Evolutionary conservation across 92 coral and sea anemone genomes (phyloP), one percentile per base, ranked within the genome.

Genomic region (Siderastrea siderea): DNA sequence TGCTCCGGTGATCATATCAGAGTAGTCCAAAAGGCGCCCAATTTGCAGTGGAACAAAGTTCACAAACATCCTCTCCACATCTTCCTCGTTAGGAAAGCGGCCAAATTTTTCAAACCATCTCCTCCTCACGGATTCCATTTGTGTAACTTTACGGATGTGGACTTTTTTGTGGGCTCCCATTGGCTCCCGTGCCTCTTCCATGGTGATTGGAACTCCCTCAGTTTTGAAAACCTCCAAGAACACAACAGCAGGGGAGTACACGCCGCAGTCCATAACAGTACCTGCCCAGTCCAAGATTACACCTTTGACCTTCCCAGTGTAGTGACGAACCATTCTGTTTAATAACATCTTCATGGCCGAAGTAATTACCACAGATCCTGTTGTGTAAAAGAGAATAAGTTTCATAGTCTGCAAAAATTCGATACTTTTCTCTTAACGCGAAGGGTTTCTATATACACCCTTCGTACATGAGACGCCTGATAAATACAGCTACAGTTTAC

Each of bases 101-200:
- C 99, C 98, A 86, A 92, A 92, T 78, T 95, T 94, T 7, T 94
- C 99, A 83, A 90, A 85, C 99, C 99, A 97, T 58, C 97, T 84
- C 71, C 86, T 92, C 47, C 99, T 93, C 9, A 97, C 98, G 16
- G 98, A 65, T 5, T 96, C 99, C 60, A 90, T 87, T 47, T 96
- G 85, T 48, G 99, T 97, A 79, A 97, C 73, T 63, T 70, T 94
- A 11, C 94, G 89, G 46, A 97, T 94, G 84, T 97, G 99, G 47
- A 97, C 99, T 58, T 92, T 97, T 84, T 97, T 97, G 88, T 97
- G 99, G 26, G 91, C 70, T 64, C 99, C 99, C 99, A 97, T 97
- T 5, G 99, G 99, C 66, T 96, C 99, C 1, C 99, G 81, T 13
- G 99, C 99, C 88, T 97, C 99, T 69, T 97, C 99, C 87, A 89